These are phyloP conservation scores for Spinus pinus DNA, from an alignment of 2,797 vertebrate species.

Conservation along the genomic window DNA sequence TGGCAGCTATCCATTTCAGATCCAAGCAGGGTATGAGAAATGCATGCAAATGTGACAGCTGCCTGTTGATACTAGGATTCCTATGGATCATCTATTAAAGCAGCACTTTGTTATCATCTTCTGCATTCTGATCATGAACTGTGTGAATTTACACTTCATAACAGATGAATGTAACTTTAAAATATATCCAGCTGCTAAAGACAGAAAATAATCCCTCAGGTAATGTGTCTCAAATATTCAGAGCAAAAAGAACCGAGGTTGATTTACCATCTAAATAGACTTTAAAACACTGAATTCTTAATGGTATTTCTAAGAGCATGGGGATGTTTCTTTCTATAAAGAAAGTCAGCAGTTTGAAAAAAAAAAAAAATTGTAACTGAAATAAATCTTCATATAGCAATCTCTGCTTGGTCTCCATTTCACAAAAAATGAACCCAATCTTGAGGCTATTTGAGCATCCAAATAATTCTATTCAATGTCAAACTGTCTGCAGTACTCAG, in stretches of 20 bases:
- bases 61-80: conserved; percentile 47
- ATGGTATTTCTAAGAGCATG: background rate
- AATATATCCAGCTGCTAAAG: conserved; percentile 68
- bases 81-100: conserved; percentile 46
- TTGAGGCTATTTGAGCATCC: background rate
- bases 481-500: background rate
- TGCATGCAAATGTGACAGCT: conserved; percentile 52
- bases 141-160: conserved; percentile 64
- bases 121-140: background rate
- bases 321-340: background rate
- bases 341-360: background rate
- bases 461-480: background rate
- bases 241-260: conserved; percentile 25
- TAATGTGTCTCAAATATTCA: conserved; percentile 68
- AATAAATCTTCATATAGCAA: background rate
- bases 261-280: conserved; percentile 39
- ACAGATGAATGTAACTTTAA: conserved; percentile 59
- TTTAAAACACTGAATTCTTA: conserved; percentile 14
- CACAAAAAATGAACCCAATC: background rate
- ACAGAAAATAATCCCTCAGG: conserved; percentile 58
- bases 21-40: conserved; percentile 24
- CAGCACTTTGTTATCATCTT: conserved; percentile 28
- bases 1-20: conserved; percentile 50
- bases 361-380: background rate
- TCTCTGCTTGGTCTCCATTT: background rate